These are phyloP conservation scores for Mirza zaza DNA, from an alignment of 2,113 vertebrate species.

Conservation along the genomic window DNA sequence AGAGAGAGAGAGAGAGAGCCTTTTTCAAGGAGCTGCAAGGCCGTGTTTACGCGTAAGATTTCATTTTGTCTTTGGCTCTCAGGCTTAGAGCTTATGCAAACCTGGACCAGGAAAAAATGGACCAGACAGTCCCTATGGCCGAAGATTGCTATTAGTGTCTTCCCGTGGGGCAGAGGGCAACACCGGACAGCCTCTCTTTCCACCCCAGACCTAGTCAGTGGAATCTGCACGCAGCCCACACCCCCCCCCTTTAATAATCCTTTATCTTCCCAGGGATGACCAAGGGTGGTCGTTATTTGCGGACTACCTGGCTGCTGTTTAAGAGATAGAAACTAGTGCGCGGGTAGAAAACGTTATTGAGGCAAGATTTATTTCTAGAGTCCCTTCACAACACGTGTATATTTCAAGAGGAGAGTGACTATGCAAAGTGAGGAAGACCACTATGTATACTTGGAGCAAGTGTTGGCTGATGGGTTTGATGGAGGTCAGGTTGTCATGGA, in stretches of 20 bases:
- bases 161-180: background rate
- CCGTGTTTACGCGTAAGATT: background rate
- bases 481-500: background rate
- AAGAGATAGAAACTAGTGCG: background rate
- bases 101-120: background rate
- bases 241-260: background rate
- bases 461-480: background rate
- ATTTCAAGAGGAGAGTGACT: background rate
- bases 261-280: background rate
- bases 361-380: background rate
- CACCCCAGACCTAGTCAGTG: background rate
- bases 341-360: background rate
- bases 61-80: background rate
- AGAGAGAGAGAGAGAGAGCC: background rate
- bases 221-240: background rate
- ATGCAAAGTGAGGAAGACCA: background rate
- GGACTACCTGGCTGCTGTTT: background rate
- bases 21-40: conserved; percentile 17
- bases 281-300: background rate
- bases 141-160: background rate
- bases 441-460: background rate
- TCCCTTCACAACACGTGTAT: background rate
- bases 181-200: background rate
- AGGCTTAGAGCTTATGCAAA: background rate
- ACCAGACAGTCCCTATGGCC: background rate